A percentile compares a stretch with the other conserved stretches of the same genome.
Evolutionary conservation across 2,113 vertebrate genomes (phyloP).

Genomic region (Onychostoma macrolepis): DNA sequence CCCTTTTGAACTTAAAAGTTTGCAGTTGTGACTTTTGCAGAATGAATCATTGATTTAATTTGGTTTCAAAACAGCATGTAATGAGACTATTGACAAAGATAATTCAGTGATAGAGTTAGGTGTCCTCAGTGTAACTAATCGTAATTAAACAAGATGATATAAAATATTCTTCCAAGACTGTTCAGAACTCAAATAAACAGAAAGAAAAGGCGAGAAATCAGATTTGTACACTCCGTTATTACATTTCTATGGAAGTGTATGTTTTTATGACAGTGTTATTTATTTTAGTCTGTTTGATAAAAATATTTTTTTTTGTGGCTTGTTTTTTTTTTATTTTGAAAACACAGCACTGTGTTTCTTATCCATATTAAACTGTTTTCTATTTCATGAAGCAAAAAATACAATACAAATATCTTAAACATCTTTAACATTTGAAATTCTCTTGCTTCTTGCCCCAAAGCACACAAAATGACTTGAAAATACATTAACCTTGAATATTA

Average conservation of each 20-base stretch:
- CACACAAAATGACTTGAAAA: not conserved
- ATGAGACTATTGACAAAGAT: not conserved
- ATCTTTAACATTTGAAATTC: conserved; percentile 35
- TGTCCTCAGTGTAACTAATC: not conserved
- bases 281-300: not conserved
- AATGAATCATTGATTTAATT: not conserved
- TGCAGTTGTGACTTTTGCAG: not conserved
- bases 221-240: not conserved
- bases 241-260: not conserved
- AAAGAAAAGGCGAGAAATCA: not conserved
- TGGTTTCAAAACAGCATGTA: not conserved
- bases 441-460: not conserved
- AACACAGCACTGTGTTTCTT: conserved; percentile 2
- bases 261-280: not conserved
- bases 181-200: not conserved
- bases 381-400: conserved; percentile 34
- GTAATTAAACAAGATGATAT: not conserved
- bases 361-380: conserved; percentile 31
- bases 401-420: not conserved
- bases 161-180: not conserved
- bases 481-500: conserved; percentile 34
- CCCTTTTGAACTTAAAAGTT: too few species aligned
- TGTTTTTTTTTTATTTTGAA: not conserved
- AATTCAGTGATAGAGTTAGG: not conserved
- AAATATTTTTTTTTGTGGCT: not conserved